Base-by-base conservation (phyloP, 2,888 invertebrate species). In the Apocheima hispidaria region DNA sequence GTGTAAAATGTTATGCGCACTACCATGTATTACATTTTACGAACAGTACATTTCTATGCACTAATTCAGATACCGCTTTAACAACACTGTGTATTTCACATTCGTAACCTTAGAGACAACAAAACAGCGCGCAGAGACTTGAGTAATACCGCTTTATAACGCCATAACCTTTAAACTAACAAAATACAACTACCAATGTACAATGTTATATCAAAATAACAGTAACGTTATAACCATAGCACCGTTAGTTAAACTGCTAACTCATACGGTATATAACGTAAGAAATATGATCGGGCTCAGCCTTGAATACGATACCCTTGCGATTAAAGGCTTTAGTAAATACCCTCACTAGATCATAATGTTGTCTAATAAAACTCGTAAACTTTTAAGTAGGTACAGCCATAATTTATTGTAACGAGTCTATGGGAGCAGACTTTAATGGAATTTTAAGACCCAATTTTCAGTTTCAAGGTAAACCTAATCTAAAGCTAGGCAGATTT, bases 251-350 rank as follows among this genome's bases (percentile, higher is more conserved):
- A 52, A 46, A 52, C 52, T 58, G 58, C 41, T 30, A 52, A 44
- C 50, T 60, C 44, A 58, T 38, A 51, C 16, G 33, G 58, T 51
- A 61, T 71, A 74, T 79, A 72, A 74, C 73, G 68, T 71, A 72
- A 74, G 71, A 76, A 78, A 74, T 77, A 75, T 74, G 73, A 69
- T 71, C 68, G 66, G 66, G 62, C 35, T 59, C 53, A 70, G 70
- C 66, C 67, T 71, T 70, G 69, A 71, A 77, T 71, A 71, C 69
- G 69, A 65, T 66, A 65, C 73, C 75, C 71, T 66, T 57, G 60
- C 65, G 68, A 73, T 74, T 69, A 70, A 62, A 72, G 69, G 70
- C 71, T 75, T 71, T 68, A 71, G 72, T 73, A 75, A 79, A 78
- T 75, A 73, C 52, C 63, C 60, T 49, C 53, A 65, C 65, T 68